Percentiles rank a stretch among this genome's conserved stretches.
Conservation (phyloP, 1,140 invertebrate species). For the Zaprionus ghesquierei region DNA sequence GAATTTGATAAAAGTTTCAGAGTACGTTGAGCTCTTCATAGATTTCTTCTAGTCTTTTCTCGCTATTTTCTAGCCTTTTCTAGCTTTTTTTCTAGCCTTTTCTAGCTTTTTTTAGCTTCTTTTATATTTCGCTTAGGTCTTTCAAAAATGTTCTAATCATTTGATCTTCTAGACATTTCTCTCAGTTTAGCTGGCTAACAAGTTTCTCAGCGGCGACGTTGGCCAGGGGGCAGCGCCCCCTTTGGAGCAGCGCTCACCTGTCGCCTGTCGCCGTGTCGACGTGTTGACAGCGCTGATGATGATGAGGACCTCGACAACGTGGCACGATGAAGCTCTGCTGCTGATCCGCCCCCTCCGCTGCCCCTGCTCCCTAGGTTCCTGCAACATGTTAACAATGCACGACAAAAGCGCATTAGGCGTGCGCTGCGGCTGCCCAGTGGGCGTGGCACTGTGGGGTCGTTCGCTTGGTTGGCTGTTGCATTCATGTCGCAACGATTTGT, state of each 20-base stretch:
- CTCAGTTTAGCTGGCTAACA: slow-evolving; percentile 35
- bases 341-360: background rate
- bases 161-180: background rate
- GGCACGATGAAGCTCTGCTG: slow-evolving; percentile 4
- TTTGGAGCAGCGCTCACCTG: slow-evolving; percentile 8
- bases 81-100: too few species aligned
- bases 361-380: background rate
- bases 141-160: too few species aligned
- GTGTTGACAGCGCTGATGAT: slow-evolving; percentile 71
- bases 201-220: slow-evolving; percentile 72
- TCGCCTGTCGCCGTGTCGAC: slow-evolving; percentile 66
- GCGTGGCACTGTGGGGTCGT: slow-evolving; percentile 16
- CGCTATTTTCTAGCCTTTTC: too few species aligned
- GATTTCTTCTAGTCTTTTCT: too few species aligned
- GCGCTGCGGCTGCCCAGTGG: slow-evolving; percentile 45
- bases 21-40: too few species aligned
- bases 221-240: slow-evolving; percentile 32
- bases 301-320: slow-evolving; percentile 37
- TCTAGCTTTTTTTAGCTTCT: too few species aligned
- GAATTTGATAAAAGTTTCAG: too few species aligned
- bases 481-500: slow-evolving; percentile 71
- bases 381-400: slow-evolving; percentile 65
- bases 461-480: slow-evolving; percentile 62
- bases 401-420: slow-evolving; percentile 74
- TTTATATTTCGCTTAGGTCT: too few species aligned